Evolutionary conservation across 35 echinoderm and acorn worm species (phyloP), one percentile per base, ranked within the genome.

Genomic region (Patiria miniata): DNA sequence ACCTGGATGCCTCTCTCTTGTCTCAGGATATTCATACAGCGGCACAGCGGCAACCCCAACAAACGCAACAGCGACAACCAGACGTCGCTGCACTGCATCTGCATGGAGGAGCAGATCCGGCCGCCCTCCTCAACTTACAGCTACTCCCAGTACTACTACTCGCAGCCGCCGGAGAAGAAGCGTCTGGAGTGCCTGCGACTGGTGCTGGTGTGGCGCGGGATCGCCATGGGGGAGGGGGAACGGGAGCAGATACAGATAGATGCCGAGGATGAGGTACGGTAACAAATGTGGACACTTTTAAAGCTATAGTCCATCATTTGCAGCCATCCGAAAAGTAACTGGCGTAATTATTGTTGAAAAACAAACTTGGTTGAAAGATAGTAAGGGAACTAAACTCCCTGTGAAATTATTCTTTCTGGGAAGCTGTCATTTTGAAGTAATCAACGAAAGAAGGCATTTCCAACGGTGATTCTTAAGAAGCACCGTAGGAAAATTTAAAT

Each of bases 31-130:
- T 95, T 94, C 76, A 87, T 99, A 8, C 90, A 92, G 52, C 87
- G 89, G 40, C 93, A 94, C 59, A 87, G 65, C 81, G 96, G 92
- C 1, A 99, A 95, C 58, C 96, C 96, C 1, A 99, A 95, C 83
- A 99, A 99, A 40, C 79, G 93, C 39, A 99, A 99, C 80, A 51
- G 32, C 19, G 40, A 18, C n/a, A 87, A 99, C 87, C 93, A 99
- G 51, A 94, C 96, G 0, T 89, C 96, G 0, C 86, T 99, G 16
- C 96, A 99, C 79, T 89, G 93, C 65, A 78, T 99, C 0, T 95
- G 96, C 68, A 91, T 94, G 86, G 77, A 83, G 39, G 92, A 94
- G 51, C 61, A 79, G 33, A 85, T 77, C 36, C 89, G 85, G 12
- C 85, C 95, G 17, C 82, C 89, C 16, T 87, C 88, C 2, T 81